Evolutionary conservation across 2,888 invertebrate species (phyloP).

Genomic region (Stenurella melanura): DNA sequence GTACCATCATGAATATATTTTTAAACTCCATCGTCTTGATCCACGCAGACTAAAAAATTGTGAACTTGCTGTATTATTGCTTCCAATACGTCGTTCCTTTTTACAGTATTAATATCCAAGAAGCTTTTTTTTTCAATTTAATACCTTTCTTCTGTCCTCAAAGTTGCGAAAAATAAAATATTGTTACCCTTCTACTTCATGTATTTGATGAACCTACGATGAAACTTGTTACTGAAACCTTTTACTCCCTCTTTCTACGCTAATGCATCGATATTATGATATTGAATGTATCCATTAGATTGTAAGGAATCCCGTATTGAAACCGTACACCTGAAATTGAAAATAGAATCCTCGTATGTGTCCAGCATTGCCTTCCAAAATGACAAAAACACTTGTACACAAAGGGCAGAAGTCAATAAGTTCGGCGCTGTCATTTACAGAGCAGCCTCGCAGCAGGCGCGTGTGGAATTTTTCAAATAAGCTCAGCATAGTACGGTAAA

Average conservation of each 20-base stretch:
- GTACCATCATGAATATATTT: too few species aligned
- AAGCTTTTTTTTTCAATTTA: too few species aligned
- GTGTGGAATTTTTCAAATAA: slow-evolving; percentile 36
- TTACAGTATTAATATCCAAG: too few species aligned
- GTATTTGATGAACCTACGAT: too few species aligned
- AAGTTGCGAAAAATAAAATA: too few species aligned
- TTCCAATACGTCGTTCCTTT: too few species aligned
- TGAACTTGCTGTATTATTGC: too few species aligned
- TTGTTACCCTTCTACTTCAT: too few species aligned
- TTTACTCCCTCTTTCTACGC: neutral
- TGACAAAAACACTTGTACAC: slow-evolving; percentile 54
- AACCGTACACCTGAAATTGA: slow-evolving; percentile 50
- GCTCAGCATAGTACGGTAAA: slow-evolving; percentile 4
- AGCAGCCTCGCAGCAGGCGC: slow-evolving; percentile 15
- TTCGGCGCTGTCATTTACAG: slow-evolving; percentile 46
- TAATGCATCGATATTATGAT: neutral
- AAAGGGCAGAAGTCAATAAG: slow-evolving; percentile 48
- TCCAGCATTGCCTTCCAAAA: slow-evolving; percentile 38
- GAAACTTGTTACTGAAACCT: too few species aligned
- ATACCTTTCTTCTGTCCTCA: too few species aligned
- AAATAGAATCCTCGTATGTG: slow-evolving; percentile 46
- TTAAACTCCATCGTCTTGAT: too few species aligned
- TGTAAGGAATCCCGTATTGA: slow-evolving; percentile 46
- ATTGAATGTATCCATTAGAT: slow-evolving; percentile 45
- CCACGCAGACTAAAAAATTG: too few species aligned